Base-by-base conservation (phyloP, 2,797 vertebrate species). In the Cetoscarus ocellatus region DNA sequence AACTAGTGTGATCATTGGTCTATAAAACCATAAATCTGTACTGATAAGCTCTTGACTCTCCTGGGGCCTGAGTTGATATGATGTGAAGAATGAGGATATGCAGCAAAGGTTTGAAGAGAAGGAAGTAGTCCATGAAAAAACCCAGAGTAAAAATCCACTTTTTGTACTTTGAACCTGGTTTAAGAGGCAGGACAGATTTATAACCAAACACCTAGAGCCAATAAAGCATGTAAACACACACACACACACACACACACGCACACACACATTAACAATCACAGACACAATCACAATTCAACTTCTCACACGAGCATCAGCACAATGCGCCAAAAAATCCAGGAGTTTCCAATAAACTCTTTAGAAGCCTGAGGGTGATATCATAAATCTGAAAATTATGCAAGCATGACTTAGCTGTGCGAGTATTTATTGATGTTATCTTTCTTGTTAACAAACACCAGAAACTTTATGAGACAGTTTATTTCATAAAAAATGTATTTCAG, bases 111-210 rank as follows among this genome's bases (percentile, higher is more conserved):
- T 89, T 82, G 76, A 34, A 10, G 69, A 77, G 42, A 48, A 72
- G 86, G 88, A 90, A 91, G 84, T 68, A 61, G 52, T 38, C 60
- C 2, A 53, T 1, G 9, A 6, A 17, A 45, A 72, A 47, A n/a
- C 43, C 10, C 27, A n/a, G 8, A 75, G 61, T 17, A 15, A 58
- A 48, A 48, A 34, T 40, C 5, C 1, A 18, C 38, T 34, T 27
- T 27, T 58, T 86, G 77, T 68, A 86, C 87, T 88, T 87, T 88
- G 84, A 61, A 84, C 88, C 57, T 12, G 3, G 10, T 8, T 50
- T 11, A 13, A 51, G 5, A 3, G 40, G 9, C 7, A n/a, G 50
- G 10, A 55, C 38, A 43, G 13, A 0, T 65, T 58, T 62, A 50
- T 5, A 50, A 4, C 5, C 4, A 13, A 45, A 42, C 13, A 8